These are phyloP conservation scores for Otus sunia DNA, from an alignment of 2,113 vertebrate genomes.

Conservation along the genomic window DNA sequence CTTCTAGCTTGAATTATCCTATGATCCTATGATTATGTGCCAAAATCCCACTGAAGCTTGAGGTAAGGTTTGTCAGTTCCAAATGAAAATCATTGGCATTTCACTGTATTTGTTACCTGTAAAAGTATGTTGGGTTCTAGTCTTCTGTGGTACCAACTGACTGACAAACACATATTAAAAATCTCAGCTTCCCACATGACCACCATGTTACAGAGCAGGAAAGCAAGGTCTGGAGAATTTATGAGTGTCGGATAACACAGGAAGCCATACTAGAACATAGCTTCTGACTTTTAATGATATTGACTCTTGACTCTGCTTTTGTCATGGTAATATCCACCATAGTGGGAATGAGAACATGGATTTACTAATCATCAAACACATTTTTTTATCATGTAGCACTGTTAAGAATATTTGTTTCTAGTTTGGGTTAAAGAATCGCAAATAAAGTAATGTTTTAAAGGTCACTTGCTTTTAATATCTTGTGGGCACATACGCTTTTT, in stretches of 20 bases:
- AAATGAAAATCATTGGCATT: too few species aligned
- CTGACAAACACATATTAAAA: background rate
- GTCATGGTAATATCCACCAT: background rate
- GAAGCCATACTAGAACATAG: background rate
- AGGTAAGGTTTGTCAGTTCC: too few species aligned
- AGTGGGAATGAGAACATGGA: background rate
- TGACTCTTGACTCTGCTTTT: background rate
- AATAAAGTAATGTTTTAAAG: background rate
- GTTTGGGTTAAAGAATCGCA: background rate
- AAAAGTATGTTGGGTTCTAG: background rate
- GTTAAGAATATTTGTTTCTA: background rate
- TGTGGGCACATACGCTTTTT: background rate
- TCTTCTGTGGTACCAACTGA: background rate
- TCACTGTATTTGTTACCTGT: too few species aligned
- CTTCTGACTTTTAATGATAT: background rate
- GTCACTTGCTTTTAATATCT: background rate
- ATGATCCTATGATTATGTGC: too few species aligned
- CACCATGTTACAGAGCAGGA: background rate
- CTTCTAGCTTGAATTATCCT: too few species aligned
- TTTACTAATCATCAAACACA: background rate
- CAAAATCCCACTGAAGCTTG: too few species aligned
- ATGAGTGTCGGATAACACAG: background rate
- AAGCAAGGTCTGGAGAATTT: background rate
- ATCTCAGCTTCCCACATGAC: background rate
- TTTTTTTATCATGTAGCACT: background rate